These are phyloP conservation scores for Argyrosomus regius DNA, from an alignment of 2,797 vertebrate species.

Conservation along the genomic window DNA sequence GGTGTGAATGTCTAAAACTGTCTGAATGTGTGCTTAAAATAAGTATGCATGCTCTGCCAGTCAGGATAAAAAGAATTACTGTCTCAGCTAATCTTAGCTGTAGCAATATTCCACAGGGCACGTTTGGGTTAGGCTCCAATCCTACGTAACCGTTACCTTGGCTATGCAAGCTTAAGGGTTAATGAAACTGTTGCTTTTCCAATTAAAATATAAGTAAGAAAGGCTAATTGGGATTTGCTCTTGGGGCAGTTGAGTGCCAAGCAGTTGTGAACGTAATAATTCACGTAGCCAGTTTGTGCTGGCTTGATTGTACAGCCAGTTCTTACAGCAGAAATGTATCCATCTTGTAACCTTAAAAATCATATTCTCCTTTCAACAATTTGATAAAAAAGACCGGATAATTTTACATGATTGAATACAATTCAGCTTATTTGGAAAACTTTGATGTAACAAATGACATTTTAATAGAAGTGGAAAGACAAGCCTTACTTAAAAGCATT, in stretches of 20 bases:
- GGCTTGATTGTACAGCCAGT: slow-evolving; percentile 13
- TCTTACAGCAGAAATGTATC: not conserved
- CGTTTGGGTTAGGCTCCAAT: slow-evolving; percentile 29
- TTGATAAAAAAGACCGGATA: not conserved
- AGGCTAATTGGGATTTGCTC: slow-evolving; percentile 67
- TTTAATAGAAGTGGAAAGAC: not conserved
- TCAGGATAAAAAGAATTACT: slow-evolving; percentile 6
- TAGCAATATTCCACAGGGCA: slow-evolving; percentile 18
- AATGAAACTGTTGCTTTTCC: slow-evolving; percentile 74
- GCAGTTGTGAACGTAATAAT: slow-evolving; percentile 38
- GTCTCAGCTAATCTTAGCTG: slow-evolving; percentile 42
- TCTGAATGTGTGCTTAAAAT: slow-evolving; percentile 2
- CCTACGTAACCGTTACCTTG: slow-evolving; percentile 21
- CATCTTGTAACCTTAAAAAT: slow-evolving; percentile 17
- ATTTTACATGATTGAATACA: slow-evolving; percentile 1
- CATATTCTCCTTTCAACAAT: not conserved
- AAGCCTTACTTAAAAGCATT: not conserved
- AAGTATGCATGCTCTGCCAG: not conserved
- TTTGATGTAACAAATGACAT: not conserved
- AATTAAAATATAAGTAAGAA: slow-evolving; percentile 65
- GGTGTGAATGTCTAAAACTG: slow-evolving; percentile 5
- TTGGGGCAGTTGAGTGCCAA: slow-evolving; percentile 21
- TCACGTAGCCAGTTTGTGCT: slow-evolving; percentile 17
- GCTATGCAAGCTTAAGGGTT: slow-evolving; percentile 49
- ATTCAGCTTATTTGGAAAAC: not conserved